Evolutionary conservation across 1,140 invertebrate genomes (phyloP).

Genomic region (Diuraphis noxia): DNA sequence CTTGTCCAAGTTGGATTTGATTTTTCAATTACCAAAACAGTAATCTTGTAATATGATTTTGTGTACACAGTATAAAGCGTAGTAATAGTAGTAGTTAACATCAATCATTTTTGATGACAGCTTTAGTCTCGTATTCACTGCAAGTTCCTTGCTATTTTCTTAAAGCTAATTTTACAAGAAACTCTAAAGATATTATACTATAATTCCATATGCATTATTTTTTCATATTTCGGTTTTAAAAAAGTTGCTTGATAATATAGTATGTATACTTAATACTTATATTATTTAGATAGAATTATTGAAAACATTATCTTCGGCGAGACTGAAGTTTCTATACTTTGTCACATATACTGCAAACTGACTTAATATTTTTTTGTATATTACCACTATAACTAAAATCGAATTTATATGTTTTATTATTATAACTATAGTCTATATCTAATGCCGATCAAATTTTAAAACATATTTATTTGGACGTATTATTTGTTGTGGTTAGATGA

Average conservation of each 20-base stretch:
- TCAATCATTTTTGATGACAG: background rate
- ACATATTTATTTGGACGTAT: background rate
- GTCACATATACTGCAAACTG: background rate
- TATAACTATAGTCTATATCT: background rate
- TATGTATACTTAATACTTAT: too few relatives aligned
- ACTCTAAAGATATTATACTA: background rate
- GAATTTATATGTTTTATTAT: background rate
- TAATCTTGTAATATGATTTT: constrained; percentile 28
- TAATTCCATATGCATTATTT: background rate
- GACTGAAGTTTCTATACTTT: background rate
- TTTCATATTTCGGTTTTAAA: background rate
- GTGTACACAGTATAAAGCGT: background rate
- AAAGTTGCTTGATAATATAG: background rate
- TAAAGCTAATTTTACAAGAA: background rate
- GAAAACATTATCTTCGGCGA: background rate
- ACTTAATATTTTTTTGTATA: background rate
- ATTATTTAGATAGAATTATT: background rate
- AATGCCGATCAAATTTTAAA: background rate
- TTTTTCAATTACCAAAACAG: background rate
- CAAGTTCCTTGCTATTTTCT: background rate
- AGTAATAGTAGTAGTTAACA: background rate
- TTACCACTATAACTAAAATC: background rate
- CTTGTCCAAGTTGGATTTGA: background rate
- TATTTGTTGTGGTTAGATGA: background rate
- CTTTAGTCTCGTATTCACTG: background rate